Conservation (phyloP, 1,140 invertebrate genomes). For the Chironomus striatipennis region DNA sequence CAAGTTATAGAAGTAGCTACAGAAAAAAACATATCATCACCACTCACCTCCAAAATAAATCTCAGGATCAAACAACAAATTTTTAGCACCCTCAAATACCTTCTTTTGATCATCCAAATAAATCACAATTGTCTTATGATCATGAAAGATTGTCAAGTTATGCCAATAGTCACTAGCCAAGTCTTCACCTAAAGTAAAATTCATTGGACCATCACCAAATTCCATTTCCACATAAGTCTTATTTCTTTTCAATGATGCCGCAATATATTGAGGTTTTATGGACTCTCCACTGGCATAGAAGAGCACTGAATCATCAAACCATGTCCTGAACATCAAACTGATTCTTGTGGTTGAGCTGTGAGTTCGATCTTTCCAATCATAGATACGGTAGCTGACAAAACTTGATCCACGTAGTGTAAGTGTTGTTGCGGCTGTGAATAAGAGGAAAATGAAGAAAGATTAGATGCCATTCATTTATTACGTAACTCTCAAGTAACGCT, state of each 20-base stretch:
- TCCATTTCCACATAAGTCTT: slow-evolving; percentile 72
- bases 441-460: slow-evolving; percentile 25
- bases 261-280: slow-evolving; percentile 69
- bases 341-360: slow-evolving; percentile 79
- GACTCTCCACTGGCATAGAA: slow-evolving; percentile 83
- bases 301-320: slow-evolving; percentile 76
- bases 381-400: slow-evolving; percentile 85
- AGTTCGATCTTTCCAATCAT: slow-evolving; percentile 84
- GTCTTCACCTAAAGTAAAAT: slow-evolving; percentile 55
- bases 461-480: too few species aligned
- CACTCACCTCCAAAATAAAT: slow-evolving; percentile 83
- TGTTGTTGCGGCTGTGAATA: slow-evolving; percentile 70
- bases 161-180: slow-evolving; percentile 75
- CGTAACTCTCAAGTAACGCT: too few species aligned
- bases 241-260: slow-evolving; percentile 68
- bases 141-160: slow-evolving; percentile 78
- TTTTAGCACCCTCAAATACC: slow-evolving; percentile 56
- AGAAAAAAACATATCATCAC: slow-evolving; percentile 63
- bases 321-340: slow-evolving; percentile 79
- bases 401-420: slow-evolving; percentile 82
- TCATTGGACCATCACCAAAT: slow-evolving; percentile 67
- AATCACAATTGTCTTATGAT: slow-evolving; percentile 59
- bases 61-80: slow-evolving; percentile 85
- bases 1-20: too few species aligned
- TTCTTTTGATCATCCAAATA: slow-evolving; percentile 63